These are phyloP conservation scores for Proisotoma minuta DNA, from an alignment of 2,888 invertebrate genomes.

Conservation along the genomic window DNA sequence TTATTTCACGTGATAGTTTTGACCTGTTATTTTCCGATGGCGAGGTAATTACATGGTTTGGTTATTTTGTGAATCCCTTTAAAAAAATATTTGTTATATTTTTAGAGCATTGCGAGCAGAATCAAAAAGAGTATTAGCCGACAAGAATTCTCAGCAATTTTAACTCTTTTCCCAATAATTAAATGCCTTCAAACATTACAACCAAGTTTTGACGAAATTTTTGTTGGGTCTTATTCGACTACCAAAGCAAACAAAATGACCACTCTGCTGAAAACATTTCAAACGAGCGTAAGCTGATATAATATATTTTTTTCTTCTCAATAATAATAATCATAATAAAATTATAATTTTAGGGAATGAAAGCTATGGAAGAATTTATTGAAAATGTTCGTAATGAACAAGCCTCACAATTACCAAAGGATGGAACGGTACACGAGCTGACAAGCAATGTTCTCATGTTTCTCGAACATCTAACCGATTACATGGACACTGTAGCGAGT, in stretches of 20 bases:
- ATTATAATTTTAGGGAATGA: constrained; percentile 64
- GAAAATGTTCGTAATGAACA: constrained; percentile 76
- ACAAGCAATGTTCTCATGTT: constrained; percentile 92
- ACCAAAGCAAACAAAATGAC: constrained; percentile 55
- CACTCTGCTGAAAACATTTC: constrained; percentile 41
- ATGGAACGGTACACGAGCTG: constrained; percentile 96
- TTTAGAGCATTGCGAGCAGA: constrained; percentile 65
- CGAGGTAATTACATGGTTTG: constrained; percentile 58
- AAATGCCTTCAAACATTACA: constrained; percentile 71
- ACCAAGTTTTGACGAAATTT: constrained; percentile 73
- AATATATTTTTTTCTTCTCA: not conserved
- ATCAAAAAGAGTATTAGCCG: constrained; percentile 70
- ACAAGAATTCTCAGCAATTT: constrained; percentile 73
- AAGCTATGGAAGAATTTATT: constrained; percentile 86
- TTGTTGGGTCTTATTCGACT: constrained; percentile 66
- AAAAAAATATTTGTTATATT: constrained; percentile 38
- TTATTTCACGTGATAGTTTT: constrained; percentile 76
- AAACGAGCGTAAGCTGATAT: constrained; percentile 20
- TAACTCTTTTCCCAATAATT: constrained; percentile 75
- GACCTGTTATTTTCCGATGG: constrained; percentile 80
- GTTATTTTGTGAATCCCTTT: not conserved
- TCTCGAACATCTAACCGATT: constrained; percentile 76
- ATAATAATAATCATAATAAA: too few relatives aligned
- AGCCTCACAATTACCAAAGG: constrained; percentile 79
- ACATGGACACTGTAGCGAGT: constrained; percentile 68